Evolutionary conservation across 2,113 vertebrate genomes (phyloP).

Genomic region (Myotis davidii): DNA sequence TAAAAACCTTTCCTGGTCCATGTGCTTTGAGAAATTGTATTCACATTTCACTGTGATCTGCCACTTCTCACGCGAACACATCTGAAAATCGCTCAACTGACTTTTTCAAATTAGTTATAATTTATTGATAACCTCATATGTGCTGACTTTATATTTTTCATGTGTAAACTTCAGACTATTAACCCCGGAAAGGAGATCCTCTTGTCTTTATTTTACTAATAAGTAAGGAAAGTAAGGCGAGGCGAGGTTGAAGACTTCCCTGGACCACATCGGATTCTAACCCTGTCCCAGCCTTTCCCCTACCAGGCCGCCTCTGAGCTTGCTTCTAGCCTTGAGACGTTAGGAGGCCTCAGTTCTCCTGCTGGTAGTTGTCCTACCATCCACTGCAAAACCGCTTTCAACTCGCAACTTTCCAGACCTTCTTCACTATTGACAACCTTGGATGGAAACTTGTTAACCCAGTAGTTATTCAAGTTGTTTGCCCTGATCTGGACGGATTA

Average conservation of each 20-base stretch:
- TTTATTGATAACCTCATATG: background rate
- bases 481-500: conserved; percentile 28
- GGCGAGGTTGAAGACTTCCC: background rate
- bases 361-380: conserved; percentile 2
- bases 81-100: background rate
- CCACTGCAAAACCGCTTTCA: conserved; percentile 33
- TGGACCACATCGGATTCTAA: background rate
- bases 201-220: conserved; percentile 15
- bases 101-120: conserved; percentile 12
- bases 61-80: background rate
- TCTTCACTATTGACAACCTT: conserved; percentile 11
- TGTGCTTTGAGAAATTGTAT: background rate
- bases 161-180: conserved; percentile 15
- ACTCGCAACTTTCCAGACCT: conserved; percentile 13
- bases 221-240: background rate
- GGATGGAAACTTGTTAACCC: background rate
- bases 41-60: background rate
- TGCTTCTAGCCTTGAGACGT: background rate
- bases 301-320: background rate
- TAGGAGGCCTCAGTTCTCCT: background rate
- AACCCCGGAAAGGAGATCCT: background rate
- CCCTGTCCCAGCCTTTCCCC: background rate
- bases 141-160: background rate
- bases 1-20: background rate
- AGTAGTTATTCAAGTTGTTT: background rate